Evolutionary conservation across 2,888 invertebrate species (phyloP), one percentile per base, ranked within the genome.

Genomic region (Volucella bombylans): DNA sequence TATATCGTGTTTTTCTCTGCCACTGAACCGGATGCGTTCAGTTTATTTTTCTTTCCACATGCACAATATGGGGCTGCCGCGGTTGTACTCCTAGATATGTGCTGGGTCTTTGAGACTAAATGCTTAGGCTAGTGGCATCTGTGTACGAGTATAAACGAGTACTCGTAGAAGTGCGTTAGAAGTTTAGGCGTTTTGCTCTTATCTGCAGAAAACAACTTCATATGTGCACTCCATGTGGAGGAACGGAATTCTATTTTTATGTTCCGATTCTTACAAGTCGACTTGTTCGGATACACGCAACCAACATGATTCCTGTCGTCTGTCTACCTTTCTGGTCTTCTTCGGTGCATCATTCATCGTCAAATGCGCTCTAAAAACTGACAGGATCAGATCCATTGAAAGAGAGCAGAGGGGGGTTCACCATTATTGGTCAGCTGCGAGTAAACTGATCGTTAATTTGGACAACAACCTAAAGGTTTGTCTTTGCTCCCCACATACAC

Each of bases 1-100:
- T 31, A 31, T 55, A 57, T 49, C 14, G 43, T 57, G 52, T 41
- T 59, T 38, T 47, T 14, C 78, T 52, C 12, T 6, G 15, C 9
- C 64, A 15, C 59, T 73, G 72, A 82, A 69, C 83, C 83, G 83
- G 83, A 83, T 83, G 80, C 83, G 69, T 80, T 83, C 65, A 69
- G 80, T 76, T 69, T 80, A 74, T 71, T 80, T 83, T 80, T 57
- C 69, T 83, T 79, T 74, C 54, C 64, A 39, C 49, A 47, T 73
- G 79, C 79, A 80, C 74, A 80, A 61, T 82, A 74, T 79, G 78
- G 73, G 64, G 43, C 64, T 45, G 62, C 18, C 67, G 55, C 23
- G 3, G 23, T 23, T 23, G 15, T 77, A 54, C 52, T 61, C 64
- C 61, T 23, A 59, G 6, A 74, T 50, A 43, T 59, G 65, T 41